These are phyloP conservation scores for Drosophila rubida DNA, from an alignment of 2,888 invertebrate genomes.

Conservation along the genomic window DNA sequence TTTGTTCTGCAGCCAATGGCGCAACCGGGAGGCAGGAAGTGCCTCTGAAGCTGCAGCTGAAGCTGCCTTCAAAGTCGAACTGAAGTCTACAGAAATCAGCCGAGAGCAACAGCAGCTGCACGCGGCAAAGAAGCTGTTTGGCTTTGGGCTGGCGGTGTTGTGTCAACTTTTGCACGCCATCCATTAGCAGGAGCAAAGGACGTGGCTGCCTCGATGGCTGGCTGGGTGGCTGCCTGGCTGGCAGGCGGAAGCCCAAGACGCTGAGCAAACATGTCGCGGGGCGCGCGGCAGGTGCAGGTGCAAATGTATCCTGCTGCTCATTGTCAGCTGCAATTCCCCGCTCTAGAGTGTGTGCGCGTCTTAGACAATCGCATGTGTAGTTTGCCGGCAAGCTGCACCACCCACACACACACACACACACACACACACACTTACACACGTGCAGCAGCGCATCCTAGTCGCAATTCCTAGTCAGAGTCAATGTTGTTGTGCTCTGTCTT, in stretches of 20 bases:
- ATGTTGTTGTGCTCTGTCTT: conserved; percentile 44
- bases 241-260: conserved; percentile 61
- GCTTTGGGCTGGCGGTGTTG: conserved; percentile 68
- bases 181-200: conserved; percentile 52
- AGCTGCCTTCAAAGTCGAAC: conserved; percentile 35
- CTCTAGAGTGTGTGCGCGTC: conserved; percentile 18
- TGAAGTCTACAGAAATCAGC: conserved; percentile 32
- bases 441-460: too few relatives aligned
- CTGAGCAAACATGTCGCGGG: conserved; percentile 72
- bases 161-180: conserved; percentile 79
- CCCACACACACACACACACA: too few relatives aligned
- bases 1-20: conserved; percentile 47
- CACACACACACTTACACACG: too few relatives aligned
- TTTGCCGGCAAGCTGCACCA: conserved; percentile 7
- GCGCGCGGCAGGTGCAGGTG: conserved; percentile 44
- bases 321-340: conserved; percentile 65
- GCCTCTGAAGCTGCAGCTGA: neutral
- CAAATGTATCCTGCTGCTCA: conserved; percentile 78
- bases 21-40: neutral
- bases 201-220: conserved; percentile 19
- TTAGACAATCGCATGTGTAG: conserved; percentile 78
- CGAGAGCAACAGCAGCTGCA: conserved; percentile 64
- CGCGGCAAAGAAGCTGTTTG: conserved; percentile 66
- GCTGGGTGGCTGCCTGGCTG: conserved; percentile 24
- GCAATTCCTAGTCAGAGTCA: conserved; percentile 37